These are phyloP conservation scores for Agapostemon virescens DNA, from an alignment of 2,888 invertebrate species.

Conservation along the genomic window DNA sequence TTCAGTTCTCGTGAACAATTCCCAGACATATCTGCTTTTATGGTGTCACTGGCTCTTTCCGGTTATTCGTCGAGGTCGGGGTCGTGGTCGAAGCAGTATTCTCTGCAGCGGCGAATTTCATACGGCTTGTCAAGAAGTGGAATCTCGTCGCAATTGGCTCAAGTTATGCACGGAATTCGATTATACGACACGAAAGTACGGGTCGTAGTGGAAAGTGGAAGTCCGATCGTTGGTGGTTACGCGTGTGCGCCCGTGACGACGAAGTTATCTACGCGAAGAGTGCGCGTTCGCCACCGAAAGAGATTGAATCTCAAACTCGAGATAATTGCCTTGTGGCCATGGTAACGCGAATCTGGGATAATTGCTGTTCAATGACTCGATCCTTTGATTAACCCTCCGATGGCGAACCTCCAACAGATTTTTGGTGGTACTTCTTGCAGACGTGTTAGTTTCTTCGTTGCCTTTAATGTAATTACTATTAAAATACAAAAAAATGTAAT, in stretches of 20 bases:
- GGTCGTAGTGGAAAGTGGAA: conserved; percentile 7
- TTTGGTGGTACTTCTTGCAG: too few species aligned
- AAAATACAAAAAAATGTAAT: too few species aligned
- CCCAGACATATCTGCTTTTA: conserved; percentile 20
- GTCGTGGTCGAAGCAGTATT: conserved; percentile 2
- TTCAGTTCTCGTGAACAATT: background rate
- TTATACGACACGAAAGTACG: conserved; percentile 49
- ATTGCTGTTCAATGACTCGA: background rate
- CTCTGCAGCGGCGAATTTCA: conserved; percentile 47
- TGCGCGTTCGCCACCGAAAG: background rate
- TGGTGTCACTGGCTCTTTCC: background rate
- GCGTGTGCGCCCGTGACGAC: background rate
- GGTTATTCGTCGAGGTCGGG: background rate
- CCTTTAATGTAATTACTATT: too few species aligned
- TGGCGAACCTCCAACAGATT: too few species aligned
- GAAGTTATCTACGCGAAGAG: conserved; percentile 5
- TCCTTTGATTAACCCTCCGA: background rate
- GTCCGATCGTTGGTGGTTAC: background rate
- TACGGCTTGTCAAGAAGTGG: conserved; percentile 35
- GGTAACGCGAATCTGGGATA: background rate
- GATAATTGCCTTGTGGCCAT: background rate
- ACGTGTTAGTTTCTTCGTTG: too few species aligned
- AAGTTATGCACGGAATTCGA: conserved; percentile 66
- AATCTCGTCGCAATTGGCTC: conserved; percentile 62
- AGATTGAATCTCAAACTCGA: background rate